Evolutionary conservation across 2,797 vertebrate species (phyloP).

Genomic region (Nannoperca obscura): DNA sequence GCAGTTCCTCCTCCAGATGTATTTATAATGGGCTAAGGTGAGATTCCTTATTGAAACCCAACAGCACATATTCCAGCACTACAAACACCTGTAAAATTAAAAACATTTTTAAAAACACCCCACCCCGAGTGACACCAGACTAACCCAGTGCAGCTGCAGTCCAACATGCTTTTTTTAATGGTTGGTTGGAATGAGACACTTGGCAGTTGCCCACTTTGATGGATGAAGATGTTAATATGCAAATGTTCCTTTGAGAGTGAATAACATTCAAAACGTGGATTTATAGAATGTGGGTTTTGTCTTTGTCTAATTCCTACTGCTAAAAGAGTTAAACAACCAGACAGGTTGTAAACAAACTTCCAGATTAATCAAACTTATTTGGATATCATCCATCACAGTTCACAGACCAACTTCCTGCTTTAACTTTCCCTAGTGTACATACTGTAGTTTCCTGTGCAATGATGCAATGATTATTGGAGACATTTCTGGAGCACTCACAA

Average conservation of each 20-base stretch:
- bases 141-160: background rate
- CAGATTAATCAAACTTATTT: background rate
- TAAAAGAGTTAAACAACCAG: no score
- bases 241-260: background rate
- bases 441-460: no score
- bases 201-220: background rate
- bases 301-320: no score
- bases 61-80: background rate
- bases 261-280: background rate
- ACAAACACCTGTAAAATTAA: background rate
- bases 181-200: background rate
- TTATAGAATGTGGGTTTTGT: no score
- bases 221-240: background rate
- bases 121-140: background rate
- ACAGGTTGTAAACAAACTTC: background rate
- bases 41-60: conserved; percentile 30
- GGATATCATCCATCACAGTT: background rate
- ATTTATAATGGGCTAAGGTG: no score
- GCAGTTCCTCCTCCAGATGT: conserved; percentile 53
- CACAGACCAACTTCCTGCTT: no score
- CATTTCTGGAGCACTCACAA: no score
- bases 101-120: background rate
- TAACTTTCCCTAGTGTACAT: no score
- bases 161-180: background rate
- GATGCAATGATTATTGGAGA: no score